phyloP scores from a whole-genome alignment of 2,888 invertebrate species.

The Sesamia inferens region DNA sequence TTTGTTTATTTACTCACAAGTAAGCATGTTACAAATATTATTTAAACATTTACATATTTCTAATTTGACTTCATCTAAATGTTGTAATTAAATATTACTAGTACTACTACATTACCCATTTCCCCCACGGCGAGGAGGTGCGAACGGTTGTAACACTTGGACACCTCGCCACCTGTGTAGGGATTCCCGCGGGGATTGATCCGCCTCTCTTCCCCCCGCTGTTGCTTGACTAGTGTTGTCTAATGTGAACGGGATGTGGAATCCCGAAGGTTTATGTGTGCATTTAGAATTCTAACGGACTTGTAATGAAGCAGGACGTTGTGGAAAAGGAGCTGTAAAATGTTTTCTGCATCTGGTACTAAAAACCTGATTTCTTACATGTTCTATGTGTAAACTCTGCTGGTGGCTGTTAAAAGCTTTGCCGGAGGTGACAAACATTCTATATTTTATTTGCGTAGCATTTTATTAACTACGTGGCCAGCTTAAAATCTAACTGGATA shows the following conservation, averaged over 20 bases:
- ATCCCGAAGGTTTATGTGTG: slow-evolving; percentile 39
- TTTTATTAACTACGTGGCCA: neutral
- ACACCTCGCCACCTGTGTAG: slow-evolving; percentile 66
- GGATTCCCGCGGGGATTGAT: slow-evolving; percentile 74
- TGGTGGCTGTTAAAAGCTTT: neutral
- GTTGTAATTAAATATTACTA: slow-evolving; percentile 14
- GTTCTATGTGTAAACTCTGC: neutral
- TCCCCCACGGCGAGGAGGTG: slow-evolving; percentile 55
- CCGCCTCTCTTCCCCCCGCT: slow-evolving; percentile 59
- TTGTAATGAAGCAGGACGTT: slow-evolving; percentile 31
- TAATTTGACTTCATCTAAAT: slow-evolving; percentile 4
- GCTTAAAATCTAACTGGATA: neutral
- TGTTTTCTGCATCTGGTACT: slow-evolving; percentile 11
- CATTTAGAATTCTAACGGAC: slow-evolving; percentile 43
- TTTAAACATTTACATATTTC: neutral
- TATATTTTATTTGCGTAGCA: neutral
- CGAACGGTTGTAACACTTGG: slow-evolving; percentile 57
- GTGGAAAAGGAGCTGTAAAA: slow-evolving; percentile 19
- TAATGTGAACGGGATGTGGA: slow-evolving; percentile 37
- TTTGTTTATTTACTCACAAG: neutral
- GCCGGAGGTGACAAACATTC: neutral
- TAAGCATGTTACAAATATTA: neutral
- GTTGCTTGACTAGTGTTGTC: slow-evolving; percentile 40
- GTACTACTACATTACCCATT: slow-evolving; percentile 13
- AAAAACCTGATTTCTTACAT: neutral